These are phyloP conservation scores for Glyptemys insculpta DNA, from an alignment of 2,797 vertebrate genomes.

Conservation along the genomic window DNA sequence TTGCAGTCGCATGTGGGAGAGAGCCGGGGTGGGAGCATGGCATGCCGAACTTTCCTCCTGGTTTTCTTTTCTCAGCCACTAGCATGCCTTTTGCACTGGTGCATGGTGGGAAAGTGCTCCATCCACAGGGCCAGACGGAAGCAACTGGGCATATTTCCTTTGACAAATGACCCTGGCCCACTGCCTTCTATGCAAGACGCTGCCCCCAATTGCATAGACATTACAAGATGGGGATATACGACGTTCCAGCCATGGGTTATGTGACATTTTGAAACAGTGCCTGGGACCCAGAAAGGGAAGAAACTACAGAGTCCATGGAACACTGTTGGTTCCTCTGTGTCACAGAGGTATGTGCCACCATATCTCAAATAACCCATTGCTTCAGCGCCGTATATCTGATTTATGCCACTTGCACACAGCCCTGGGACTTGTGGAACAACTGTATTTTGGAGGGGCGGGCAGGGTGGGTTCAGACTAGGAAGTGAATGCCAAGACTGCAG, in stretches of 20 bases:
- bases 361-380: slow-evolving; percentile 72
- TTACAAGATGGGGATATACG: slow-evolving; percentile 80
- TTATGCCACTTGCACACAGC: slow-evolving; percentile 85
- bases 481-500: neutral
- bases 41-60: slow-evolving; percentile 80
- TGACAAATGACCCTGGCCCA: slow-evolving; percentile 74
- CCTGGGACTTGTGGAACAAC: slow-evolving; percentile 78
- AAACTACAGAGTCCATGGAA: slow-evolving; percentile 30
- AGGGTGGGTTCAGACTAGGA: slow-evolving; percentile 26
- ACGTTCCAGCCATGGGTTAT: slow-evolving; percentile 78
- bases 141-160: slow-evolving; percentile 80
- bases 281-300: slow-evolving; percentile 51
- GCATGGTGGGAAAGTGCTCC: slow-evolving; percentile 79
- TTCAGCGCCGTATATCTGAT: slow-evolving; percentile 83
- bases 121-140: slow-evolving; percentile 82
- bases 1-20: slow-evolving; percentile 83
- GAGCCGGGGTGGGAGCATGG: slow-evolving; percentile 82
- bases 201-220: slow-evolving; percentile 78
- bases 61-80: slow-evolving; percentile 77
- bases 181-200: slow-evolving; percentile 77
- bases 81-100: slow-evolving; percentile 82
- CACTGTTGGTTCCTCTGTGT: neutral
- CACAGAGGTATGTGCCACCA: slow-evolving; percentile 24
- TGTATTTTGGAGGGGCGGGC: slow-evolving; percentile 44
- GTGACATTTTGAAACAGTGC: slow-evolving; percentile 40